phyloP scores from a whole-genome alignment of 2,888 invertebrate genomes.

The Catocala fraxini region DNA sequence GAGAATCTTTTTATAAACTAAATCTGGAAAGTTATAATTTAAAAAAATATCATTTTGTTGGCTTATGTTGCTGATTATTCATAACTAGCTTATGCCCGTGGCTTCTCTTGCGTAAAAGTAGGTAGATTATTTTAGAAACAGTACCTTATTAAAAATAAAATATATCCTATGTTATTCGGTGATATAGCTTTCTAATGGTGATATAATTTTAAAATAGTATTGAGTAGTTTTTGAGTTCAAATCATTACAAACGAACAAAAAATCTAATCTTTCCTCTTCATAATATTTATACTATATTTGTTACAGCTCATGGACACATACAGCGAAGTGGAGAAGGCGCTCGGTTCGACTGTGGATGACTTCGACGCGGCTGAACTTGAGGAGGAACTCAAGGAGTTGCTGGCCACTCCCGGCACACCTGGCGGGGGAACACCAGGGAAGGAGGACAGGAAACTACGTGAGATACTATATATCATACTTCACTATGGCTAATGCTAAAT shows the following conservation, averaged over 20 bases:
- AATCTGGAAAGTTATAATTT: no score
- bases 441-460: slow-evolving; percentile 42
- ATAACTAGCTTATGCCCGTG: no score
- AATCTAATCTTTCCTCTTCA: no score
- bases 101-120: no score
- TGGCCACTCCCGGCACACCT: slow-evolving; percentile 65
- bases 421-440: slow-evolving; percentile 63
- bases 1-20: slow-evolving; percentile 7
- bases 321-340: slow-evolving; percentile 72
- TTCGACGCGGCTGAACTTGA: slow-evolving; percentile 89
- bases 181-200: no score
- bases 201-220: no score
- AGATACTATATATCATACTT: slow-evolving; percentile 2
- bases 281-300: neutral
- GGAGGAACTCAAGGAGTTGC: slow-evolving; percentile 89
- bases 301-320: slow-evolving; percentile 84
- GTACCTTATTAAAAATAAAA: neutral
- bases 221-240: no score
- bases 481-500: no score
- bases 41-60: no score
- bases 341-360: slow-evolving; percentile 80
- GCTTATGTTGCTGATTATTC: no score
- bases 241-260: no score
- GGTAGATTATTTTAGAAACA: no score
- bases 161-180: neutral